These are phyloP conservation scores for Toxotes jaculatrix DNA, from an alignment of 2,113 vertebrate genomes.

Conservation along the genomic window DNA sequence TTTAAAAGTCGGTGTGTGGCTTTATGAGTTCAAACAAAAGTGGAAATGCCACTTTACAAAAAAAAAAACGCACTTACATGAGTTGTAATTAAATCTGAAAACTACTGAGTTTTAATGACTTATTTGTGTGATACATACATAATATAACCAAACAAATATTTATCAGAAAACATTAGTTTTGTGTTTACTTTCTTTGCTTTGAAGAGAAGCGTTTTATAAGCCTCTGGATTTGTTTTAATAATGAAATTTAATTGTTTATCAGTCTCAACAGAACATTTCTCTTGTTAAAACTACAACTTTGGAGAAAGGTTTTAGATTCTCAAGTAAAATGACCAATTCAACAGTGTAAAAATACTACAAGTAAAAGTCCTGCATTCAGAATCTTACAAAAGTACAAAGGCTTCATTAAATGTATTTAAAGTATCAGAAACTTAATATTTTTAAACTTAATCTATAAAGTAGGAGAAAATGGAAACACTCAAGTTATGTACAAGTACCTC, in stretches of 20 bases:
- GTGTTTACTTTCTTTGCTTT: not conserved
- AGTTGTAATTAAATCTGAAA: not conserved
- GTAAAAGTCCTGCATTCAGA: no score
- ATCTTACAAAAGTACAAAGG: no score
- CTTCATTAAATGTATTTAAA: no score
- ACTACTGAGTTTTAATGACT: not conserved
- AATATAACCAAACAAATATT: conserved; percentile 1
- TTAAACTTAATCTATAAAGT: no score
- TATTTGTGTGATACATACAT: not conserved
- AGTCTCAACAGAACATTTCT: not conserved
- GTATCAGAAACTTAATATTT: no score
- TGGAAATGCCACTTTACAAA: not conserved
- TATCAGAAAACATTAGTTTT: not conserved
- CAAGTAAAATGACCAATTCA: no score
- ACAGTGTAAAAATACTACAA: not conserved
- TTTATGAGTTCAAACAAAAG: not conserved
- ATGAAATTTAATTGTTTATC: not conserved
- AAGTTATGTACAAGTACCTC: no score
- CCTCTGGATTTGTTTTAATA: not conserved
- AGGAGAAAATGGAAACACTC: no score
- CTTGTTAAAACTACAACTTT: no score
- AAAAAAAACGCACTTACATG: no score
- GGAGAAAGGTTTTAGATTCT: no score
- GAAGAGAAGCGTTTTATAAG: not conserved
- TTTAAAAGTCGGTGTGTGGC: not conserved